phyloP scores from a whole-genome alignment of 2,797 vertebrate genomes.

The Anguilla obscura region DNA sequence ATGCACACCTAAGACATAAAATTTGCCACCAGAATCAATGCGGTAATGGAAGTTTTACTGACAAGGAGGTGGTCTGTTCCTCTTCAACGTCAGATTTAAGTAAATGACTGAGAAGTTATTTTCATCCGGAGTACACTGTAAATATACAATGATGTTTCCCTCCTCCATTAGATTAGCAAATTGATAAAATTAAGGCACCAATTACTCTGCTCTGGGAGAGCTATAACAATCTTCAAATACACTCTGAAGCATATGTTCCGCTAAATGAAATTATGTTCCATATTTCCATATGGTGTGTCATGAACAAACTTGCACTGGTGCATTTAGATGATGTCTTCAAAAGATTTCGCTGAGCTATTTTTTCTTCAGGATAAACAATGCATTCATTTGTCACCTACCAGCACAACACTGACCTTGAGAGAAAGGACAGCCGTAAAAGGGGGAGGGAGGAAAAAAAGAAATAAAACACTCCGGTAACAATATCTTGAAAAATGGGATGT shows the following conservation, averaged over 20 bases:
- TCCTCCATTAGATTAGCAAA: constrained; percentile 41
- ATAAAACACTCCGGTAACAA: background rate
- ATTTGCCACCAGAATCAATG: constrained; percentile 62
- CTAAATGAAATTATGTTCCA: background rate
- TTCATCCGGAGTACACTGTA: constrained; percentile 50
- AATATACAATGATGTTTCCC: constrained; percentile 64
- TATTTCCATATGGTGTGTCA: background rate
- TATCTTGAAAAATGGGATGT: background rate
- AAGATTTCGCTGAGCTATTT: background rate
- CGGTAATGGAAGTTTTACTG: constrained; percentile 62
- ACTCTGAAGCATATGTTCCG: constrained; percentile 4
- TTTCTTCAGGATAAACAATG: background rate
- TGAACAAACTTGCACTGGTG: background rate
- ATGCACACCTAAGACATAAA: constrained; percentile 65
- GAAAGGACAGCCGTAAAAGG: background rate
- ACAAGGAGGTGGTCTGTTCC: constrained; percentile 69
- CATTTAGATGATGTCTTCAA: background rate
- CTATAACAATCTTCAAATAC: background rate
- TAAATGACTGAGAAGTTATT: constrained; percentile 50
- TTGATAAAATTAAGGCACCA: constrained; percentile 29
- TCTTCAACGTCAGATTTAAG: constrained; percentile 58
- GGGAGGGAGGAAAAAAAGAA: no score
- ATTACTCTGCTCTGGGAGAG: constrained; percentile 10
- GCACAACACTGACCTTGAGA: background rate
- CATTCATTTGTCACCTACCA: background rate